Percentiles rank a stretch among this genome's conserved stretches.
Conservation (phyloP, 2,797 vertebrate species). For the Pteronotus mesoamericanus region DNA sequence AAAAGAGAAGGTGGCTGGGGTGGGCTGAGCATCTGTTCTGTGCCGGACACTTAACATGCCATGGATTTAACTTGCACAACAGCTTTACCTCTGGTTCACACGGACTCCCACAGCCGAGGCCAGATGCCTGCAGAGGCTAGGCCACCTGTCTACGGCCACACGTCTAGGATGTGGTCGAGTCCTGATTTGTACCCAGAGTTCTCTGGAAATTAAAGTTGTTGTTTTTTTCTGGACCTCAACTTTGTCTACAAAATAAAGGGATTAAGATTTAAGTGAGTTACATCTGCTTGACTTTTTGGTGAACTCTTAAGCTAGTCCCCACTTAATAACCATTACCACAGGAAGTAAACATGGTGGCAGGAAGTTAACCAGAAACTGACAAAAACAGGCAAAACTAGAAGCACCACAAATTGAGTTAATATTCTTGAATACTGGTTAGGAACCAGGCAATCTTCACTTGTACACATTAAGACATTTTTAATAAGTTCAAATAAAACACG, state of each 20-base stretch:
- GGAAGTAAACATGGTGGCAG: neutral
- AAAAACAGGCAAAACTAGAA: neutral
- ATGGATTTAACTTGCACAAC: neutral
- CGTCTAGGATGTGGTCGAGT: neutral
- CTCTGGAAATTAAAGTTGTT: neutral
- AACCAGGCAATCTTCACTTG: neutral
- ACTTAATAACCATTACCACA: neutral
- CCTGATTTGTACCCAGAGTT: neutral
- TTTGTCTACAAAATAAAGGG: neutral
- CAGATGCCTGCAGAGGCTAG: neutral
- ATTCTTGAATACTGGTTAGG: neutral
- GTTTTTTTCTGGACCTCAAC: neutral
- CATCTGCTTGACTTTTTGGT: neutral
- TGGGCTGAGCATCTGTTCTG: neutral
- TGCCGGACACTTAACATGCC: neutral
- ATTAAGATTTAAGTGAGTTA: neutral
- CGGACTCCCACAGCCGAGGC: neutral
- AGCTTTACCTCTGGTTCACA: neutral
- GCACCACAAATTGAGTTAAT: neutral
- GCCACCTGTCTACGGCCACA: neutral
- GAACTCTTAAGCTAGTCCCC: neutral
- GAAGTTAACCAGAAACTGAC: neutral
- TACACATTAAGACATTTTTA: neutral
- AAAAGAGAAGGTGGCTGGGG: neutral
- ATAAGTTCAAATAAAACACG: neutral